Base-by-base conservation (phyloP, 2,888 invertebrate genomes). In the Eupithecia tripunctaria region DNA sequence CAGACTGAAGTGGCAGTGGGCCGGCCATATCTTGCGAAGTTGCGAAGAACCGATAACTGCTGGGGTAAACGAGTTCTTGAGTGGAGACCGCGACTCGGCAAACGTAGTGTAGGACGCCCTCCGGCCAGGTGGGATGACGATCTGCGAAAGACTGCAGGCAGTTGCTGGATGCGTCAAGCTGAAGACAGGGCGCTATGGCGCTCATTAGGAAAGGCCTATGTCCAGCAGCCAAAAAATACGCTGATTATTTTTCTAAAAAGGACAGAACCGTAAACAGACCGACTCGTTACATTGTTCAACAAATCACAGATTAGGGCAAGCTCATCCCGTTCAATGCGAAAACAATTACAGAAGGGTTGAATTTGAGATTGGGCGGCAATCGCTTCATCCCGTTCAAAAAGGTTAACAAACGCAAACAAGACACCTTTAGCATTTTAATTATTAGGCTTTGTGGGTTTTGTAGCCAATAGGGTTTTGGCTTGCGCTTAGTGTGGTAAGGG, bases 291-390 rank as follows among this genome's bases (percentile, higher is more conserved):
- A 60, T 62, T 68, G 65, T 68, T 68, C 64, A 47, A 51, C 62
- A 75, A 72, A 75, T 75, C 72, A 72, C 70, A 72, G 75, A 72
- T 75, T 72, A 72, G 70, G 36, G 69, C 38, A 67, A 67, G 69
- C 70, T 72, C 67, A 67, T 72, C 72, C 60, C 64, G 67, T 70
- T 69, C 63, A 71, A 74, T 74, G 74, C 70, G 72, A 67, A 75
- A 75, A 75, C 72, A 75, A 75, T 75, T 75, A 75, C 74, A 32
- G 72, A 72, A 75, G 71, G 72, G 74, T 75, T 75, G 56, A 43
- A 68, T 72, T 64, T 68, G 63, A 70, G 69, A 75, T 75, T 72
- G 70, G 71, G 60, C 66, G 74, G 70, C 71, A 71, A 74, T 74
- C 71, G 73, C 67, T 68, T 68, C 68, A 68, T 66, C 73, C 70